A percentile compares a stretch with the other conserved stretches of the same genome.
Evolutionary conservation across 2,113 vertebrate species (phyloP).

Genomic region (Dipodomys merriami): DNA sequence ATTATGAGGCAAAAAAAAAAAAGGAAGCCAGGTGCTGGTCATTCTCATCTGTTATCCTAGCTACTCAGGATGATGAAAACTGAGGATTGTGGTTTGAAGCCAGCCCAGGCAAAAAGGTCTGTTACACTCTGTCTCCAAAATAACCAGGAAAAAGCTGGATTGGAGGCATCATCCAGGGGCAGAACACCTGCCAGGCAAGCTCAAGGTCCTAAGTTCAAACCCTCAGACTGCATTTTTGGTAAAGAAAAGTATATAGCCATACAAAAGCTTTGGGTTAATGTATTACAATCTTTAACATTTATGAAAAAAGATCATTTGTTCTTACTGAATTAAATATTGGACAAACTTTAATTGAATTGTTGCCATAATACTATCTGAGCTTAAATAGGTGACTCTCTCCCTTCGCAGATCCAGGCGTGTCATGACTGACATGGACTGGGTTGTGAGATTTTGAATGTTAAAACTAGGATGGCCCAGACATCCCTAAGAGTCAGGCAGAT

Average conservation of each 20-base stretch:
- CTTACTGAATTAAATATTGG: not conserved
- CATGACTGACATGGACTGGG: not conserved
- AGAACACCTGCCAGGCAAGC: no score
- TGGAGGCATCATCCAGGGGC: no score
- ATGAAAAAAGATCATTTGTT: slow-evolving; percentile 19
- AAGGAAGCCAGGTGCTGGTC: no score
- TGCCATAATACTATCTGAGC: not conserved
- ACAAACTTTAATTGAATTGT: not conserved
- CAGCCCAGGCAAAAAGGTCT: no score
- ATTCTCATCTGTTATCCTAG: no score
- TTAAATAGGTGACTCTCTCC: not conserved
- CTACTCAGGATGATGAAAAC: no score
- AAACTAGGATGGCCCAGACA: not conserved
- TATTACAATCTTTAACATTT: slow-evolving; percentile 6
- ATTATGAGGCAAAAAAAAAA: not conserved
- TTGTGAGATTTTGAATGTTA: not conserved
- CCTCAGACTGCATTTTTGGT: not conserved
- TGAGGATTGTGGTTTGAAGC: no score
- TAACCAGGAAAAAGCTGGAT: no score
- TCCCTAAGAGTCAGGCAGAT: not conserved
- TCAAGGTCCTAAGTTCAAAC: no score
- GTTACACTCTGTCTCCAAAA: no score
- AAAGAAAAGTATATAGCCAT: not conserved
- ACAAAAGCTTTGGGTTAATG: not conserved
- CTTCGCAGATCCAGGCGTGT: not conserved